Evolutionary conservation across 1,140 invertebrate species (phyloP), one percentile per base, ranked within the genome.

Genomic region (Leptoteleia sp.): DNA sequence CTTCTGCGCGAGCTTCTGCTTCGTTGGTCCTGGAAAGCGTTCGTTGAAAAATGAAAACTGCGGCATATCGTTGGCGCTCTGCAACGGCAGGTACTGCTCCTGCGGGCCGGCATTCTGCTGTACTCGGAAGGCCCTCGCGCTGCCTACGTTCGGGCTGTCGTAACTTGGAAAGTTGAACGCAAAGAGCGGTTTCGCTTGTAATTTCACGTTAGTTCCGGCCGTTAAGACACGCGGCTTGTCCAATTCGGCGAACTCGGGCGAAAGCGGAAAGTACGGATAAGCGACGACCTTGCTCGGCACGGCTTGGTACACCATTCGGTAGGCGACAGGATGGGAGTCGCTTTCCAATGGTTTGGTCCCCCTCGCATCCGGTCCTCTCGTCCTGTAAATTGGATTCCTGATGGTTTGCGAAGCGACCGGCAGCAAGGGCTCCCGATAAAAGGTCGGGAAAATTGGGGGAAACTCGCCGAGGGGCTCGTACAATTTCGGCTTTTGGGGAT

Each of bases 41-140:
- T 76, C 83, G 55, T 83, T 80, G 57, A 76, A 87, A 15, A 76
- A 80, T 0, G 85, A 79, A 48, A 83, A 83, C 31, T 84, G 76
- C 3, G 76, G 57, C n/a, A 45, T 78, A 38, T 59, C 75, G 1
- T 48, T 59, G 0, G 71, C 9, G 0, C 70, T 80, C n/a, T 85
- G 77, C 1, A 83, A 55, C 0, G 85, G 79, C 3, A 83, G 17
- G 1, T 83, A 45, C 16, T 83, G 84, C 42, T 62, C 71, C 65
- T 81, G 83, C 13, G 11, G 37, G 40, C 50, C 19, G 7, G 29
- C 48, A 17, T 5, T 42, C 27, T 25, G 43, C 5, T 9, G 16
- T 5, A 17, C 45, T n/a, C 12, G 75, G 29, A 55, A 76, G 40
- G 50, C 55, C 12, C 38, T 16, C 35, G 19, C 1, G 31, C 33